Base-by-base conservation (phyloP, 1,140 invertebrate species). In the Drosophila sp. region DNA sequence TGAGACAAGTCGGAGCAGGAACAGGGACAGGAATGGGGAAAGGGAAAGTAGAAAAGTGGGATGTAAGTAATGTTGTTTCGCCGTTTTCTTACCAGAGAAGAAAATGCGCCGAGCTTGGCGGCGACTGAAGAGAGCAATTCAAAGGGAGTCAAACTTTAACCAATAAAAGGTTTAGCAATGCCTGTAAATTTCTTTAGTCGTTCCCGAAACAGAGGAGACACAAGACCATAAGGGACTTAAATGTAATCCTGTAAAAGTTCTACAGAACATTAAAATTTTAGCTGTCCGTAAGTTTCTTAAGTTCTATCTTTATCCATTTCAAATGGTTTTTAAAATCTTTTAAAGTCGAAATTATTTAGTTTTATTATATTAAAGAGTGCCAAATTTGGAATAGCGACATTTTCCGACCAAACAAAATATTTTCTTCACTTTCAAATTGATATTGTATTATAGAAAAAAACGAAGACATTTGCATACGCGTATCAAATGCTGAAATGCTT, bases 1-100 rank as follows among this genome's bases (percentile, higher is more conserved):
- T 90, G 64, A 72, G 38, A 4, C 7, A 36, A 13, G 27, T 40
- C 13, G 40, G 36, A 13, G 16, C 0, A 11, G 48, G 32, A 40
- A 36, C n/a, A 94, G 27, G 27, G 6, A 29, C 8, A 94, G 75
- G 89, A 92, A 13, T 11, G 11, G 41, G 36, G 16, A 58, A n/a
- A 57, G 56, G 18, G 36, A 7, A 27, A 29, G 94, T 93, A 4
- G 67, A 3, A 14, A 27, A 34, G 48, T 27, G 11, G 21, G 45
- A 16, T 27, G 27, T 43, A 18, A 57, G 32, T 36, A 29, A 41
- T 50, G 46, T 36, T 41, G 92, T 93, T 69, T 93, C 92, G 90
- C 58, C 80, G 65, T 89, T 87, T 89, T 89, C 83, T 89, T 89
- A 89, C 83, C 46, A 53, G 87, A 72, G 71, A 77, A 72, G 72